Percentiles rank a stretch among this genome's conserved stretches.
Evolutionary conservation across 2,888 invertebrate genomes (phyloP).

Genomic region (Tetropium fuscum): DNA sequence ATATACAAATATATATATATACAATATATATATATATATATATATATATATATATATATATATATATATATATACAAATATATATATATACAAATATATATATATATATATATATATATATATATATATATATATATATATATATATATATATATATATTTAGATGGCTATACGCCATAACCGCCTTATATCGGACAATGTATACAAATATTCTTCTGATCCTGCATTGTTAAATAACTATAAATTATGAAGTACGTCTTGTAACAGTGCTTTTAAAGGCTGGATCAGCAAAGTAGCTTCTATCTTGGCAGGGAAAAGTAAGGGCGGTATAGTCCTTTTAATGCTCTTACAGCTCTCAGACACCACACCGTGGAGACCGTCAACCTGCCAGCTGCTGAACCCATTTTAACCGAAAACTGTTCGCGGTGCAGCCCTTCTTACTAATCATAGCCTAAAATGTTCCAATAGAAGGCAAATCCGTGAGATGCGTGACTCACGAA

Average conservation of each 20-base stretch:
- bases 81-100: no score
- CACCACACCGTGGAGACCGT: slow-evolving; percentile 35
- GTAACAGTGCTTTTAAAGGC: slow-evolving; percentile 57
- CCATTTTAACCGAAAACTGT: slow-evolving; percentile 7
- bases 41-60: no score
- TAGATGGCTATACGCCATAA: slow-evolving; percentile 24
- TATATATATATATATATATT: no score
- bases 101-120: no score
- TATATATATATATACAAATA: no score
- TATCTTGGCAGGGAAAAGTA: slow-evolving; percentile 47
- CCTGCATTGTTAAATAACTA: slow-evolving; percentile 59
- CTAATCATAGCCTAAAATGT: slow-evolving; percentile 6
- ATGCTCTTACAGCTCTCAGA: slow-evolving; percentile 52
- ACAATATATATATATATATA: no score
- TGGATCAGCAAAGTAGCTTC: slow-evolving; percentile 52
- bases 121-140: no score
- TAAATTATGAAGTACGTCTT: slow-evolving; percentile 59
- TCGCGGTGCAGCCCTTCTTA: slow-evolving; percentile 10
- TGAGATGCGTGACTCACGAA: not conserved
- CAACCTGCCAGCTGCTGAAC: slow-evolving; percentile 37
- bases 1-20: no score
- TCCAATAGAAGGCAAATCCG: slow-evolving; percentile 1
- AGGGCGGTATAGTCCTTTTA: slow-evolving; percentile 51
- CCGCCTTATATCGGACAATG: slow-evolving; percentile 27
- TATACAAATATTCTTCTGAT: slow-evolving; percentile 30